These are phyloP conservation scores for Cryptus viduatorius DNA, from an alignment of 2,888 invertebrate genomes.

Conservation along the genomic window DNA sequence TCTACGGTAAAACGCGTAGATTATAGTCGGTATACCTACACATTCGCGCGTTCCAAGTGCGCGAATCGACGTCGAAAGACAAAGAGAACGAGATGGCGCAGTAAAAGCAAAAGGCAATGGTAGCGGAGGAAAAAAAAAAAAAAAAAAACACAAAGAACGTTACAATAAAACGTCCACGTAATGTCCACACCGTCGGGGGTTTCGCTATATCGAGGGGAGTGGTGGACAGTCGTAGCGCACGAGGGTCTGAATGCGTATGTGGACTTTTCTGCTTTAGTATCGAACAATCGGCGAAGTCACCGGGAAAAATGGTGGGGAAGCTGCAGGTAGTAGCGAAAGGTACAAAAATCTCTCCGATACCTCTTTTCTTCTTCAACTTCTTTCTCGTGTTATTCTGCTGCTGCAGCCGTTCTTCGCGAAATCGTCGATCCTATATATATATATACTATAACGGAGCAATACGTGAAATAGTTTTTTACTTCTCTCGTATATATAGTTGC, in stretches of 20 bases:
- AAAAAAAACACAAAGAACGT: conserved; percentile 42
- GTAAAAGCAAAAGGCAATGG: background rate
- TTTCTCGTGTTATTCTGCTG: background rate
- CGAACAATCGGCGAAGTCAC: conserved; percentile 45
- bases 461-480: conserved; percentile 49
- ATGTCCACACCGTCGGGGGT: conserved; percentile 43
- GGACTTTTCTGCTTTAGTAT: conserved; percentile 57
- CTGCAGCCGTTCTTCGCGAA: background rate
- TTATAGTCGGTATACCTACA: background rate
- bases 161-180: conserved; percentile 61
- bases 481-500: background rate
- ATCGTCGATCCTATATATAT: conserved; percentile 4
- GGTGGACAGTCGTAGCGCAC: conserved; percentile 7
- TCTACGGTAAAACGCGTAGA: background rate
- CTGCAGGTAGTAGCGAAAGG: background rate
- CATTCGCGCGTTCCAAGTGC: conserved; percentile 1
- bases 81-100: background rate
- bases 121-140: background rate
- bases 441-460: conserved; percentile 24
- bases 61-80: conserved; percentile 15
- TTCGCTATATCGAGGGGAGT: background rate
- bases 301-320: background rate
- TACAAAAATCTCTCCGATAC: conserved; percentile 30
- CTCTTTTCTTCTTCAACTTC: background rate
- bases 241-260: conserved; percentile 35